phyloP scores from a whole-genome alignment of 2,797 vertebrate genomes.

The Morelia viridis region DNA sequence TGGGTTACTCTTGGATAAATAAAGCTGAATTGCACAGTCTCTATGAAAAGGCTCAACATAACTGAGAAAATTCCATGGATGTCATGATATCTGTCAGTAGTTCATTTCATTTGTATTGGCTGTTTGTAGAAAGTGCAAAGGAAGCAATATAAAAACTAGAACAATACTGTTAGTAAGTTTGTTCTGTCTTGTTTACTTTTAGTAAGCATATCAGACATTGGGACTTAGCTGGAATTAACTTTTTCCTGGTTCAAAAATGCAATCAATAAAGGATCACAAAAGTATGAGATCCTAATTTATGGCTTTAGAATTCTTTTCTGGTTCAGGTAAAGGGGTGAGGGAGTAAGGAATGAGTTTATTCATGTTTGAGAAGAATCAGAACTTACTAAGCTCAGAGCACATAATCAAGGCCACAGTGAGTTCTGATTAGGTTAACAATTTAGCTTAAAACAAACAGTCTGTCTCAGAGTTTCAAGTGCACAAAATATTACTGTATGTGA shows the following conservation, averaged over 20 bases:
- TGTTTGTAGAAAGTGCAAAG: background rate
- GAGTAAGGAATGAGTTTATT: background rate
- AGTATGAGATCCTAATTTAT: background rate
- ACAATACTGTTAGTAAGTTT: background rate
- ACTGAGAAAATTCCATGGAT: background rate
- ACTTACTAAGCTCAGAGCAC: background rate
- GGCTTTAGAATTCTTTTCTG: background rate
- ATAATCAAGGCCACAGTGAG: background rate
- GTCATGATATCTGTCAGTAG: background rate
- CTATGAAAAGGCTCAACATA: background rate
- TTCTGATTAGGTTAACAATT: background rate
- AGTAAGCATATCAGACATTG: background rate
- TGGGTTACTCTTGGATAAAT: background rate
- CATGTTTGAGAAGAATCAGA: background rate
- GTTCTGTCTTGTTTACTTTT: background rate
- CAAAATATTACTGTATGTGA: background rate
- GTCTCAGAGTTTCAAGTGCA: background rate
- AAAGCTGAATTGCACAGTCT: background rate
- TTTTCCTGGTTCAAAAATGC: background rate
- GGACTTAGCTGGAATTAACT: background rate
- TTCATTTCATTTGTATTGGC: background rate
- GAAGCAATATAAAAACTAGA: background rate
- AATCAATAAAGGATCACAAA: background rate
- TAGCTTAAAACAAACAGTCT: background rate
- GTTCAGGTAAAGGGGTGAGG: background rate